Evolutionary conservation across 2,113 vertebrate genomes (phyloP).

Genomic region (Morone chrysops): DNA sequence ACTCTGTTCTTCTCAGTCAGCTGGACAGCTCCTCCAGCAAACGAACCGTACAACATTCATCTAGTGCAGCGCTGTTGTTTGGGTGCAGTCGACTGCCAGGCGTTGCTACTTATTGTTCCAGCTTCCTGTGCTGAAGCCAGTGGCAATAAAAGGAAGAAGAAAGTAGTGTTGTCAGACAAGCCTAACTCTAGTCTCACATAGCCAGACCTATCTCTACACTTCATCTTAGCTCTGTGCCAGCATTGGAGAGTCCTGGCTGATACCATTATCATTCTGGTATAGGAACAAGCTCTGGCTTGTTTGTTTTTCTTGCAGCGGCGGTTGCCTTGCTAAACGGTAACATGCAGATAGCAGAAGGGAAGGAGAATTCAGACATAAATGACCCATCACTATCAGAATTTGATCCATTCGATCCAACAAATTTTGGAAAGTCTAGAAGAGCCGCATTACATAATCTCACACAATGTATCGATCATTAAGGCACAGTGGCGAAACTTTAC

Average conservation of each 20-base stretch:
- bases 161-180: constrained; percentile 2
- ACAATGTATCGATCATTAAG: neutral
- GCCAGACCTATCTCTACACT: too few species aligned
- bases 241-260: too few species aligned
- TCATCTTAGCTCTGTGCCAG: too few species aligned
- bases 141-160: constrained; percentile 4
- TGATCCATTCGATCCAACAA: too few species aligned
- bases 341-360: too few species aligned
- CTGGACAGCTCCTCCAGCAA: constrained; percentile 42
- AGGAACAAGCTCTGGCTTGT: too few species aligned
- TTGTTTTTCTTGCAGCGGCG: too few species aligned
- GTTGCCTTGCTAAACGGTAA: too few species aligned
- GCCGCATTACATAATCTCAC: neutral
- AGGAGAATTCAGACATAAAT: too few species aligned
- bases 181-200: neutral
- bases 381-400: too few species aligned
- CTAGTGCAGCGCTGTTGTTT: constrained; percentile 30
- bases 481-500: neutral
- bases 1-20: constrained; percentile 33
- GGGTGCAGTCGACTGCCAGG: constrained; percentile 23
- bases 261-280: too few species aligned
- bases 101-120: constrained; percentile 28
- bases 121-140: constrained; percentile 29
- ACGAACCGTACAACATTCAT: constrained; percentile 42
- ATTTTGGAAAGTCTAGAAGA: too few species aligned